These are phyloP conservation scores for Oceanodroma leucorhoa DNA, from an alignment of 2,797 vertebrate species.

Conservation along the genomic window DNA sequence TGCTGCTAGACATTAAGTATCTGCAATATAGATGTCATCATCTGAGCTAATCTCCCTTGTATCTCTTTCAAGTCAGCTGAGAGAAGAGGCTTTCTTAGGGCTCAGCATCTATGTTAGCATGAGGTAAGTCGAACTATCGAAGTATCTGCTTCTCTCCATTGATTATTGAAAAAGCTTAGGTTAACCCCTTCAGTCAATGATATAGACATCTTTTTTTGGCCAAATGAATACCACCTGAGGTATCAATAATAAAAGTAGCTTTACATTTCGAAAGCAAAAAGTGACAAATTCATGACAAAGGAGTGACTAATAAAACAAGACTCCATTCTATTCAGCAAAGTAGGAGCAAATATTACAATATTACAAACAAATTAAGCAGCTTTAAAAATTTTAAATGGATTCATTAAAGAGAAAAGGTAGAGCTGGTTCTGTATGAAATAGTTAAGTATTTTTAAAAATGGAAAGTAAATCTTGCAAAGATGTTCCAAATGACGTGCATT, in stretches of 20 bases:
- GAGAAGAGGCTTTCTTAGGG: background rate
- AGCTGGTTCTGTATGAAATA: background rate
- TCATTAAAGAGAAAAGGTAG: background rate
- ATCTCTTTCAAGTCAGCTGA: background rate
- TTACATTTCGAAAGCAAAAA: background rate
- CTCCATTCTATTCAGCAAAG: background rate
- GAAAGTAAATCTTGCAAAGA: background rate
- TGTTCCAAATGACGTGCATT: background rate
- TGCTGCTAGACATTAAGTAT: background rate
- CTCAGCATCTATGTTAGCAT: background rate
- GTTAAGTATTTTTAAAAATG: background rate
- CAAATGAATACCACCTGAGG: background rate
- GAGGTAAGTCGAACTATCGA: background rate
- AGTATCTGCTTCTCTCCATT: background rate
- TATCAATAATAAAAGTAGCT: background rate
- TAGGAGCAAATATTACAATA: background rate
- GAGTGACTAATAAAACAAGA: background rate
- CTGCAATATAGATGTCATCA: background rate
- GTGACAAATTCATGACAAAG: background rate
- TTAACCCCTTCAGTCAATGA: background rate
- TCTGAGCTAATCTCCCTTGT: background rate
- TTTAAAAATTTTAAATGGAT: background rate
- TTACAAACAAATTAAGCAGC: background rate
- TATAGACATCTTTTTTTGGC: background rate
- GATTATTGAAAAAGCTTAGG: background rate